Evolutionary conservation across 2,113 vertebrate species (phyloP).

Genomic region (Psephotus haematonotus): DNA sequence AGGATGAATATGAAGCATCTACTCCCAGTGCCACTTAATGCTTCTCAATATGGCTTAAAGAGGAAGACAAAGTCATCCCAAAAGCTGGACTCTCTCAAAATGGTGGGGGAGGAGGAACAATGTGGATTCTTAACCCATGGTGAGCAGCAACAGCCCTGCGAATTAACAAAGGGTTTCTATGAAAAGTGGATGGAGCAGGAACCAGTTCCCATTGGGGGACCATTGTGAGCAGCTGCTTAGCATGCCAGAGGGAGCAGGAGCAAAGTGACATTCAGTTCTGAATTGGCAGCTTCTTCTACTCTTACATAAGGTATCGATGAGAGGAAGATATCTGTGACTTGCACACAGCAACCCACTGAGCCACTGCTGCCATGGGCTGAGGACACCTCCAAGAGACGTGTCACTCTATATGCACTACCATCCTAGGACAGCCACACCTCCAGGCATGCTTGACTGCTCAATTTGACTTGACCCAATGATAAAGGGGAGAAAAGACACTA

Average conservation of each 20-base stretch:
- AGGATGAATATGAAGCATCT: not conserved
- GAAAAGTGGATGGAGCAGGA: not conserved
- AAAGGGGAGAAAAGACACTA: constrained; percentile 52
- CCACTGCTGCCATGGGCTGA: not conserved
- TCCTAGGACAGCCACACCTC: constrained; percentile 31
- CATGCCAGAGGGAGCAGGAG: not conserved
- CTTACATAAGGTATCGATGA: not conserved
- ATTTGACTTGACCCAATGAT: constrained; percentile 31
- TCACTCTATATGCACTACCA: not conserved
- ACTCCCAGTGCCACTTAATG: not conserved
- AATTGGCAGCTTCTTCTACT: not conserved
- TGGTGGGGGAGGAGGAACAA: not conserved
- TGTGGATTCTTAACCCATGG: not conserved
- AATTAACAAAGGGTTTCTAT: not conserved
- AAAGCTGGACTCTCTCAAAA: not conserved
- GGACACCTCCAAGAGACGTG: not conserved
- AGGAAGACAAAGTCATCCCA: not conserved
- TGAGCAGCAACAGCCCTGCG: not conserved
- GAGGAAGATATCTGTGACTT: not conserved
- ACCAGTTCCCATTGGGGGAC: not conserved
- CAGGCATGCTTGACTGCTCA: constrained; percentile 57
- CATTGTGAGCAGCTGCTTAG: not conserved
- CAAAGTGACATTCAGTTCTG: not conserved
- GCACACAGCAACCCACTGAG: not conserved
- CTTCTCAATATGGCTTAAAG: not conserved